Base-by-base conservation (phyloP, 2,113 vertebrate genomes). In the Cygnus buccinator region DNA sequence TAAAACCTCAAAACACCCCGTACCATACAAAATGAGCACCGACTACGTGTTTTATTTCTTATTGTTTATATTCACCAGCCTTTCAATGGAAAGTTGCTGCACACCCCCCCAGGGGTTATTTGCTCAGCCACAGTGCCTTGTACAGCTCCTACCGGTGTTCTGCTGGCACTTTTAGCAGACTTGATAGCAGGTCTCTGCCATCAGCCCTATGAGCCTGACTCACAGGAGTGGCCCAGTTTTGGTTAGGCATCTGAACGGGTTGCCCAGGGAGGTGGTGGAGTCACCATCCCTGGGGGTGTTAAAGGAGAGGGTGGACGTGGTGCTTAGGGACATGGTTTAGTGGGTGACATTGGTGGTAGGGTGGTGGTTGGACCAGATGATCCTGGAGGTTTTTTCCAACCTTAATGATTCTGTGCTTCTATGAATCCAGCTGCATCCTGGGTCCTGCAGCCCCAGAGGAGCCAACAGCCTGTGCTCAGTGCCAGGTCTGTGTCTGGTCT, bases 21-120 rank as follows among this genome's bases (percentile, higher is more conserved):
- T 84, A n/a, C 91, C 39, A 55, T 84, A 84, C 76, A 29, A 87
- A 97, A 95, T 48, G 79, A 94, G 73, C 75, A 94, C 92, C 95
- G 94, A 94, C 66, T 75, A 80, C 54, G 37, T 61, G 46, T 29
- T 95, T 95, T 94, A 95, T 91, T 92, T 61, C 41, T 96, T 95
- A 95, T 85, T 20, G 1, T 73, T 94, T 79, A 48, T 18, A 70
- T 78, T 84, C 28, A 2, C 66, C 73, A 84, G 1, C 11, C 52
- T 65, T 77, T 93, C 84, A 80, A 58, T 88, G 72, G 50, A 68
- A 95, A 87, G 15, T n/a, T 74, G 26, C 62, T 58, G 23, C 35
- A 11, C 17, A 22, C 16, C 5, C n/a, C 10, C 16, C 33, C 61
- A 71, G 66, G 41, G 67, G 77, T 83, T 43, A 31, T 15, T 87